phyloP scores from a whole-genome alignment of 2,888 invertebrate species.

The Allolobophora icterica region DNA sequence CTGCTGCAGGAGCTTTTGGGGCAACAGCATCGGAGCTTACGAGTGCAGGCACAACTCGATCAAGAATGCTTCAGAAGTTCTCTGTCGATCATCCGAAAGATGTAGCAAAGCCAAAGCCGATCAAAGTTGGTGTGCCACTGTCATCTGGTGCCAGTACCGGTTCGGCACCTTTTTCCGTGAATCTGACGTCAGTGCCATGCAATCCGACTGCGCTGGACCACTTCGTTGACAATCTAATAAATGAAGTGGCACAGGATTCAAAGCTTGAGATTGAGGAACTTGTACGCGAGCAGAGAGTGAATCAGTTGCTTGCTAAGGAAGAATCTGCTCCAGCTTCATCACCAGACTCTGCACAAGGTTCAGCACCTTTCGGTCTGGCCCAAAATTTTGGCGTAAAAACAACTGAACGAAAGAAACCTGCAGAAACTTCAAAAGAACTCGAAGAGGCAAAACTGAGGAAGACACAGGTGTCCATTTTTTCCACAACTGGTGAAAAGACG shows the following conservation, averaged over 20 bases:
- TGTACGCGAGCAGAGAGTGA: not conserved
- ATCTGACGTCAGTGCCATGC: not conserved
- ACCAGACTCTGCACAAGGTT: not conserved
- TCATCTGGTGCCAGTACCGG: not conserved
- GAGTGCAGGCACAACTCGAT: not conserved
- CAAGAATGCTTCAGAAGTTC: slow-evolving; percentile 19
- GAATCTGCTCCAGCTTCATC: not conserved
- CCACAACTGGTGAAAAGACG: not conserved
- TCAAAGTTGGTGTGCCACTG: not conserved
- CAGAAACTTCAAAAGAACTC: not conserved
- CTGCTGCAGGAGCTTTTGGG: not conserved
- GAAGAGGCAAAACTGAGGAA: not conserved
- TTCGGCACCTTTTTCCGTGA: not conserved
- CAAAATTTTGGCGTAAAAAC: not conserved
- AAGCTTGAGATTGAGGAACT: slow-evolving; percentile 28
- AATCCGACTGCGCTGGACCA: slow-evolving; percentile 30
- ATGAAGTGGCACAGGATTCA: slow-evolving; percentile 33
- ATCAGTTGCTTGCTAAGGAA: not conserved
- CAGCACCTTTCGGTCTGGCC: not conserved
- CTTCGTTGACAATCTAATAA: slow-evolving; percentile 34
- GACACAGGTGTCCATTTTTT: not conserved
- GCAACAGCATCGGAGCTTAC: not conserved
- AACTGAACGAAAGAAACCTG: not conserved
- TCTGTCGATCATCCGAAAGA: slow-evolving; percentile 22
- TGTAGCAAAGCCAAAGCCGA: slow-evolving; percentile 26